Conservation (phyloP, 2,113 vertebrate species). For the Chinchilla lanigera region DNA sequence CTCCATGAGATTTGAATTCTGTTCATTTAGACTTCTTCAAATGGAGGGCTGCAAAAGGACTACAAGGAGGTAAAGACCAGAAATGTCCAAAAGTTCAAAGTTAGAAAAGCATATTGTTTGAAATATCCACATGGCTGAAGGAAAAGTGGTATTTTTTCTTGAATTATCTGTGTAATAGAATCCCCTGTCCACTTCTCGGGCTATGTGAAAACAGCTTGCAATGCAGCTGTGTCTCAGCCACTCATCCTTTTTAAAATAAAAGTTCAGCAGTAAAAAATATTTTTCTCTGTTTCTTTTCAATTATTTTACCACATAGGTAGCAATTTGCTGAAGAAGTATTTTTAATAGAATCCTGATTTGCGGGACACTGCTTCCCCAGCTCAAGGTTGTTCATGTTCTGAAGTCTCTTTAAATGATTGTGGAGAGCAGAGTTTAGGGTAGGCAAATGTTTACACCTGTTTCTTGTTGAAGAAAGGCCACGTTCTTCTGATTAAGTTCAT, state of each 20-base stretch:
- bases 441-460: background rate
- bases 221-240: background rate
- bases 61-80: background rate
- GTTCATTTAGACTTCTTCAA: conserved; percentile 11
- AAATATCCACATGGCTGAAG: conserved; percentile 39
- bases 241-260: conserved; percentile 44
- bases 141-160: conserved; percentile 32
- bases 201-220: conserved; percentile 30
- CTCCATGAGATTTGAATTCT: background rate
- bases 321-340: conserved; percentile 72
- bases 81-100: background rate
- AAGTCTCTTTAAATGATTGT: background rate
- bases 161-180: conserved; percentile 33
- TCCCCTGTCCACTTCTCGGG: background rate
- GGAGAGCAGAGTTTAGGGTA: conserved; percentile 24
- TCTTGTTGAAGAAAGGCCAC: background rate
- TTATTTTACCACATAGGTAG: conserved; percentile 47
- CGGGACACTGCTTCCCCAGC: conserved; percentile 44
- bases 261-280: conserved; percentile 33
- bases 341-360: conserved; percentile 62
- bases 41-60: background rate
- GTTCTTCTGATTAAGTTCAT: background rate
- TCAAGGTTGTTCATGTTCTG: background rate
- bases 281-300: conserved; percentile 27
- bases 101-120: conserved; percentile 18